phyloP scores from a whole-genome alignment of 2,113 vertebrate species.

The Scophthalmus maximus region DNA sequence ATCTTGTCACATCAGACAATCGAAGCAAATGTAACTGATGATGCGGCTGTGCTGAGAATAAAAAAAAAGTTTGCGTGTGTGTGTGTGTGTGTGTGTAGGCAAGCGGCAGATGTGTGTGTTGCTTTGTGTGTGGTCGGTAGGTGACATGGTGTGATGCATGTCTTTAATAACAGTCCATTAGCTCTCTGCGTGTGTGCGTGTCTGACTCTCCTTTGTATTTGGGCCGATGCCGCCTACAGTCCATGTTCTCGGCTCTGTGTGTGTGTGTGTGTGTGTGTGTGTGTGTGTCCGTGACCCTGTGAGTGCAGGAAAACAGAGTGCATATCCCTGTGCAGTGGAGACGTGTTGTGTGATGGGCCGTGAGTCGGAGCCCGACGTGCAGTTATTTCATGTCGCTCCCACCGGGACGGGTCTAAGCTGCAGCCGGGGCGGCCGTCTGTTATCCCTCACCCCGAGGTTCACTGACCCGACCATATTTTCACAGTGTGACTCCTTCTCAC shows the following conservation, averaged over 20 bases:
- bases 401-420: slow-evolving; percentile 31
- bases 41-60: too few species aligned
- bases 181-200: slow-evolving; percentile 39
- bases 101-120: slow-evolving; percentile 27
- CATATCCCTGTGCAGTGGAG: slow-evolving; percentile 35
- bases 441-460: slow-evolving; percentile 55
- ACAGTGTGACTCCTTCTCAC: slow-evolving; percentile 1
- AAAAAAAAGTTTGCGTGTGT: neutral
- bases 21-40: too few species aligned
- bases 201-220: slow-evolving; percentile 1
- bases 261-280: neutral
- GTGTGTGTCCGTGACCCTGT: neutral
- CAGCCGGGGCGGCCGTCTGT: slow-evolving; percentile 48
- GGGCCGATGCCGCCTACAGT: neutral
- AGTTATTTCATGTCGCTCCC: slow-evolving; percentile 62
- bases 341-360: slow-evolving; percentile 63
- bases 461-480: slow-evolving; percentile 47
- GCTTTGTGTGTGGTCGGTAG: slow-evolving; percentile 60
- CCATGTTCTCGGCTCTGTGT: neutral
- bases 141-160: slow-evolving; percentile 76
- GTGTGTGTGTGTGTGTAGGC: slow-evolving; percentile 20
- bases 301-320: slow-evolving; percentile 5
- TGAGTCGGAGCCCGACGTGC: slow-evolving; percentile 59
- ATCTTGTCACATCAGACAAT: too few species aligned
- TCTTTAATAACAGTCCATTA: slow-evolving; percentile 82